Percentiles rank a stretch among this genome's conserved stretches.
Evolutionary conservation across 2,888 invertebrate genomes (phyloP).

Genomic region (Ophion obscuratus): DNA sequence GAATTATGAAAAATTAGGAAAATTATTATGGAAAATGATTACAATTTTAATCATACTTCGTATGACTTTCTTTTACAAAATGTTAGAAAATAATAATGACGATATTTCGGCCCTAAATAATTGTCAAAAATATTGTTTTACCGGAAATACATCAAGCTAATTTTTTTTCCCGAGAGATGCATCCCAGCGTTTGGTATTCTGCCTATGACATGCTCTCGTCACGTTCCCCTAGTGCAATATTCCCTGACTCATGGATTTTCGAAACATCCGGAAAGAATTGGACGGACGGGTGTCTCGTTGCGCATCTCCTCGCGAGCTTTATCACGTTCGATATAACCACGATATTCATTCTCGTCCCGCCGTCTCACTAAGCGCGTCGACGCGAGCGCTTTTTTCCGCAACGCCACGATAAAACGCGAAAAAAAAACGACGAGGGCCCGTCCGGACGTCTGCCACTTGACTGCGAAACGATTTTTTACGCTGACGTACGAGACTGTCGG

Average conservation of each 20-base stretch:
- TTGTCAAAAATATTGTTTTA: background rate
- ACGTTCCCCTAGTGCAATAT: background rate
- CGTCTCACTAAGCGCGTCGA: background rate
- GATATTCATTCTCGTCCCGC: background rate
- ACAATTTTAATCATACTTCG: too few species aligned
- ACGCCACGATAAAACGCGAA: background rate
- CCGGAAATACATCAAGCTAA: too few species aligned
- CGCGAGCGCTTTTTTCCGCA: conserved; percentile 1
- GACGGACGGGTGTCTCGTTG: background rate
- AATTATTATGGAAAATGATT: too few species aligned
- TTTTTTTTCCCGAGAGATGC: too few species aligned
- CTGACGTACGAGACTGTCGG: conserved; percentile 24
- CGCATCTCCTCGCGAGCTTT: conserved; percentile 5
- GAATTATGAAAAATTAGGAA: too few species aligned
- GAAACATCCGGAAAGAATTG: background rate
- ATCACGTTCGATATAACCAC: conserved; percentile 6
- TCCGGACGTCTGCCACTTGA: conserved; percentile 27
- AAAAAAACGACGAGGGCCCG: background rate
- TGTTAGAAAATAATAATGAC: too few species aligned
- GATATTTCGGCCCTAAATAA: background rate
- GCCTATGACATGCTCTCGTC: background rate
- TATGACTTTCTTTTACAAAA: too few species aligned
- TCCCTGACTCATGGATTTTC: background rate
- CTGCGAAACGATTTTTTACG: conserved; percentile 42
- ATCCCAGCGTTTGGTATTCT: background rate